Percentiles rank a stretch among this genome's conserved stretches.
These are phyloP conservation scores for Fregetta grallaria DNA, from an alignment of 2,113 vertebrate genomes.

Conservation along the genomic window DNA sequence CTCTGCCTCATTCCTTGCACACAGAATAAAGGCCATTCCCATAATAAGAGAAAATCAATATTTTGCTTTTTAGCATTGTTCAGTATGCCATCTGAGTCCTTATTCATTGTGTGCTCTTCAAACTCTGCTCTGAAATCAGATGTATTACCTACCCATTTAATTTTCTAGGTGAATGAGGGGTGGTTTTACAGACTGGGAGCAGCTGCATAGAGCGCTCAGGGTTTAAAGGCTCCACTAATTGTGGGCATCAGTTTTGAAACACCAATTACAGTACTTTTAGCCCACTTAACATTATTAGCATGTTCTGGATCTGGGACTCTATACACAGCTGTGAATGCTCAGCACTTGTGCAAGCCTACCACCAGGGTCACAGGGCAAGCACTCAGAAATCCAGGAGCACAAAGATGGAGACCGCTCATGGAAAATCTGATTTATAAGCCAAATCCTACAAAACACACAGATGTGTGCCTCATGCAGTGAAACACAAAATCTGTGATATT, in stretches of 20 bases:
- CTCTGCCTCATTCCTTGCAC: neutral
- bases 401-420: accelerated
- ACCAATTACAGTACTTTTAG: neutral
- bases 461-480: accelerated
- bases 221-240: neutral
- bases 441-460: neutral
- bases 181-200: neutral
- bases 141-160: neutral
- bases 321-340: accelerated
- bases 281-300: neutral
- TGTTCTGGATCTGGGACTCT: neutral
- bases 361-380: neutral
- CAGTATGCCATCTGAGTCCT: neutral
- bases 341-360: no score
- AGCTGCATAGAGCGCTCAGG: neutral
- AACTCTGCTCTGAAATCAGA: neutral
- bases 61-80: neutral
- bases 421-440: neutral
- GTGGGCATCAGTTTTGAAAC: neutral
- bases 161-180: neutral
- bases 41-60: neutral
- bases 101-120: neutral
- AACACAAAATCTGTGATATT: neutral
- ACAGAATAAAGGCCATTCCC: neutral
- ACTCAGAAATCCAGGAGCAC: neutral